Conservation (phyloP, 2,797 vertebrate genomes). For the Balearica regulorum region DNA sequence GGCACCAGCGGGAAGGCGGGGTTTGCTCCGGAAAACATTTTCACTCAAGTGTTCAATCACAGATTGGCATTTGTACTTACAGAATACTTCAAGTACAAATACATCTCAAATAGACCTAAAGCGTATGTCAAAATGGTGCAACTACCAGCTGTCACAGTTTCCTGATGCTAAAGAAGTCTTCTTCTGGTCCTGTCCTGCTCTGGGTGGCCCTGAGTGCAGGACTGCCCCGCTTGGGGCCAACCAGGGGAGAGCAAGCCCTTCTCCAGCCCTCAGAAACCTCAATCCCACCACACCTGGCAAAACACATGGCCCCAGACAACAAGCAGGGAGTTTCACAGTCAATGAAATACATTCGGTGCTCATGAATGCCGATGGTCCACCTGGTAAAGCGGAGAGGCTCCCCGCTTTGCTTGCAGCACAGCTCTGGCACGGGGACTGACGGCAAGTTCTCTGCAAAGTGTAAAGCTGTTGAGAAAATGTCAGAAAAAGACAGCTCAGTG, state of each 20-base stretch:
- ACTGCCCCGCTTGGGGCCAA: neutral
- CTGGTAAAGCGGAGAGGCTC: neutral
- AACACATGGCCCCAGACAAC: neutral
- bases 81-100: neutral
- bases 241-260: neutral
- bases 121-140: neutral
- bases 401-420: neutral
- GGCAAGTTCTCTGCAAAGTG: neutral
- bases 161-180: neutral
- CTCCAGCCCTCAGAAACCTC: neutral
- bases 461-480: conserved; percentile 27
- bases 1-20: neutral
- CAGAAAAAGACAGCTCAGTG: conserved; percentile 59
- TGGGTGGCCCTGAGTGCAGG: neutral
- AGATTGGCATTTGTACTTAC: neutral
- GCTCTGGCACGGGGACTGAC: neutral
- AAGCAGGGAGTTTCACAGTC: neutral
- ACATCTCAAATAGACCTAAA: neutral
- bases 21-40: neutral
- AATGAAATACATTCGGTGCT: neutral
- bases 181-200: neutral
- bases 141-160: neutral
- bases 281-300: neutral
- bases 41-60: neutral
- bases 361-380: neutral